phyloP scores from a whole-genome alignment of 2,797 vertebrate species.

The Pelobates cultripes region DNA sequence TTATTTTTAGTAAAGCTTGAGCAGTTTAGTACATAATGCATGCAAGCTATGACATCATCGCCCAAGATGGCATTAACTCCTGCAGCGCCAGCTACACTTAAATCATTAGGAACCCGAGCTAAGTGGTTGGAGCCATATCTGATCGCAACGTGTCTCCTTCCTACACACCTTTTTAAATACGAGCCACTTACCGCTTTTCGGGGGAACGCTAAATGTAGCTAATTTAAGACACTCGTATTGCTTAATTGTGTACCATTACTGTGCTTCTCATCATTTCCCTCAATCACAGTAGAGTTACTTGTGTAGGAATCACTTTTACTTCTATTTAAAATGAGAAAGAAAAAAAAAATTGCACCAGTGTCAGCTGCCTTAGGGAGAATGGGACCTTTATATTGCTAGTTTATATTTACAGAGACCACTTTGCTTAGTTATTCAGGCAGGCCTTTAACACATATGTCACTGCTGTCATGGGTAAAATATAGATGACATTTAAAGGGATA shows the following conservation, averaged over 20 bases:
- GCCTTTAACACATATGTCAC: no score
- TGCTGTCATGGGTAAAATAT: no score
- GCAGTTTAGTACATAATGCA: slow-evolving; percentile 16
- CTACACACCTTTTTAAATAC: not conserved
- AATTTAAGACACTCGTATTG: slow-evolving; percentile 28
- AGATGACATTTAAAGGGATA: no score
- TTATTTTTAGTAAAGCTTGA: slow-evolving; percentile 33
- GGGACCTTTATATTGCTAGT: not conserved
- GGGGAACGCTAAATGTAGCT: slow-evolving; percentile 22
- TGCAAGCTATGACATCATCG: slow-evolving; percentile 35
- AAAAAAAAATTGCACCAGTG: not conserved
- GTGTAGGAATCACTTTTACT: slow-evolving; percentile 29
- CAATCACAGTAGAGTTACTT: slow-evolving; percentile 23
- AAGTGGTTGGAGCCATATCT: slow-evolving; percentile 21
- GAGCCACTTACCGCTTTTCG: not conserved
- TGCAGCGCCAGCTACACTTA: not conserved
- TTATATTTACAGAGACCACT: no score
- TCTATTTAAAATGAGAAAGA: no score
- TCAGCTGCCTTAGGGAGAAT: not conserved
- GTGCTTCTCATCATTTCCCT: not conserved
- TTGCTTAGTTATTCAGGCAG: no score
- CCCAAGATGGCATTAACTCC: slow-evolving; percentile 33
- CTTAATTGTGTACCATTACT: slow-evolving; percentile 17
- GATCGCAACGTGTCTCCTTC: slow-evolving; percentile 18
- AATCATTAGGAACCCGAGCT: slow-evolving; percentile 7